Evolutionary conservation across 2,797 vertebrate genomes (phyloP).

Genomic region (Pipistrellus kuhlii): DNA sequence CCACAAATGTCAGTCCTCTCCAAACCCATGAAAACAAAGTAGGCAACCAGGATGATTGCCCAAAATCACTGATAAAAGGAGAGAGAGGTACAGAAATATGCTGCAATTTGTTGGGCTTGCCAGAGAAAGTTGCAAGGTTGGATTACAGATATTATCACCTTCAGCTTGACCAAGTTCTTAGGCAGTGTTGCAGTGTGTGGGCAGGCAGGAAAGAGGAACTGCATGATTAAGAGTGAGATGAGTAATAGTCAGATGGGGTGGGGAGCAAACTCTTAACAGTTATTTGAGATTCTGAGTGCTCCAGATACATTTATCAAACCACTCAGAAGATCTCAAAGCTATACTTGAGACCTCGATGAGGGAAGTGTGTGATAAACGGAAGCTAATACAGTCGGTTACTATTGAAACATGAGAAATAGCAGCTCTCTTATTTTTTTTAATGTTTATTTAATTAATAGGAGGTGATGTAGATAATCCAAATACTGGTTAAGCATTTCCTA

Average conservation of each 20-base stretch:
- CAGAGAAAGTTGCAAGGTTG: not conserved
- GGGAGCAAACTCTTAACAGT: not conserved
- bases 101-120: not conserved
- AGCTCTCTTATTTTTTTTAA: not conserved
- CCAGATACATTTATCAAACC: not conserved
- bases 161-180: not conserved
- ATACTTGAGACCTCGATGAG: not conserved
- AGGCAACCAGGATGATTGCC: not conserved
- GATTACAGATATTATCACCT: not conserved
- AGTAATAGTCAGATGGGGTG: not conserved
- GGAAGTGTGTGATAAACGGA: not conserved
- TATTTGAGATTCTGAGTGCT: not conserved
- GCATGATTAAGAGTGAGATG: not conserved
- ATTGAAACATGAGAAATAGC: not conserved
- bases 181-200: not conserved
- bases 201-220: not conserved
- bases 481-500: not conserved
- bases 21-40: constrained; percentile 19
- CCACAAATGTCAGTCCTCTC: not conserved
- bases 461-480: not conserved
- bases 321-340: not conserved
- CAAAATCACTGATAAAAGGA: not conserved
- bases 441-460: constrained; percentile 4
- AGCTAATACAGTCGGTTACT: not conserved
- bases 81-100: not conserved